A percentile compares a stretch with the other conserved stretches of the same genome.
Evolutionary conservation across 23 tunicate species (phyloP).

Genomic region (Diplosoma virens): DNA sequence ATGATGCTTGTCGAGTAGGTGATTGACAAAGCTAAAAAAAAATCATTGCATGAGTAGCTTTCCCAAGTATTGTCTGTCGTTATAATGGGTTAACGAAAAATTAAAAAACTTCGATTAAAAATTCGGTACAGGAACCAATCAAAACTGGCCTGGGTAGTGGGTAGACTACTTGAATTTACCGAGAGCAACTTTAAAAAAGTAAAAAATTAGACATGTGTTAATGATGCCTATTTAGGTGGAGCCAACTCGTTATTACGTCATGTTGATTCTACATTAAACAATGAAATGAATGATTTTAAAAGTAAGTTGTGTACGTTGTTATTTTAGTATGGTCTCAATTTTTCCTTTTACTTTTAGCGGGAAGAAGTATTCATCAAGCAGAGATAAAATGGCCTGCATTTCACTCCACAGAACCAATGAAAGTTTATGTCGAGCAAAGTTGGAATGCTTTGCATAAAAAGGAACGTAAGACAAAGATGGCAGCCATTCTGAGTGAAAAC

Average conservation of each 20-base stretch:
- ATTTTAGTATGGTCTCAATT: not conserved
- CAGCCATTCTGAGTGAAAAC: not conserved
- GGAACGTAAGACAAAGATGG: constrained; percentile 10
- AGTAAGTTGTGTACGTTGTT: not conserved
- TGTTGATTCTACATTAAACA: constrained; percentile 13
- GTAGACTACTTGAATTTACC: too few species aligned
- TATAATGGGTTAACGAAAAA: too few species aligned
- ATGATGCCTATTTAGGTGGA: constrained; percentile 1
- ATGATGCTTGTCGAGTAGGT: too few species aligned
- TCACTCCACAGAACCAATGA: not conserved
- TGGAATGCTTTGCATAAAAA: constrained; percentile 24
- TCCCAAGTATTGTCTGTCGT: too few species aligned
- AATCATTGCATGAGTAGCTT: too few species aligned
- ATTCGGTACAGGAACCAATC: too few species aligned
- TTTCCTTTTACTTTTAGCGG: not conserved
- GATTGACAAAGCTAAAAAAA: too few species aligned
- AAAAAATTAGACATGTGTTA: too few species aligned
- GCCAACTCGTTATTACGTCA: constrained; percentile 16
- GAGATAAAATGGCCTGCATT: constrained; percentile 12
- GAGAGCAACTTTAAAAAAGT: too few species aligned
- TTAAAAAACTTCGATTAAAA: too few species aligned
- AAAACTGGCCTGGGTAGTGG: too few species aligned
- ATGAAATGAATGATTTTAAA: constrained; percentile 7
- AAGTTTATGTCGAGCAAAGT: not conserved
- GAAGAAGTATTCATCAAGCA: constrained; percentile 21